Evolutionary conservation across 2,113 vertebrate species (phyloP).

Genomic region (Alligator mississippiensis): DNA sequence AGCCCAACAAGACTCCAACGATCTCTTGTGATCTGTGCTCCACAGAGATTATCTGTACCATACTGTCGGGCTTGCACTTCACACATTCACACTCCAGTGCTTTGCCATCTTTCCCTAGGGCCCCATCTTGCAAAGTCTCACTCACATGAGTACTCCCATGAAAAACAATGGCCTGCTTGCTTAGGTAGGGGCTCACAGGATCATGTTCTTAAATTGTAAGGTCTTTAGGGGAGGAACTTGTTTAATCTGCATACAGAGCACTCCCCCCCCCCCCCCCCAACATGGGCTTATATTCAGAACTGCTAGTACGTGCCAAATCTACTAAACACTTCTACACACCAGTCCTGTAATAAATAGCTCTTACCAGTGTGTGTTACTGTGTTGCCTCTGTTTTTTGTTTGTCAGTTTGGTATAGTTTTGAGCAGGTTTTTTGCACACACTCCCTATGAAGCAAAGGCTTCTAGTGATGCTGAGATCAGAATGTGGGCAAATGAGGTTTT

Average conservation of each 20-base stretch:
- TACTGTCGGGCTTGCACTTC: background rate
- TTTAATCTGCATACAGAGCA: constrained; percentile 23
- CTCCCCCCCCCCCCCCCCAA: background rate
- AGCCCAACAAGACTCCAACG: background rate
- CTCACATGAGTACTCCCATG: constrained; percentile 40
- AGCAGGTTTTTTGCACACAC: background rate
- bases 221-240: constrained; percentile 29
- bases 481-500: background rate
- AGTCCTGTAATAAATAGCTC: constrained; percentile 9
- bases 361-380: background rate
- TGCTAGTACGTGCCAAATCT: constrained; percentile 47
- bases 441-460: background rate
- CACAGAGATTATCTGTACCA: background rate
- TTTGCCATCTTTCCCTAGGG: background rate
- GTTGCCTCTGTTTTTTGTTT: background rate
- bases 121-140: constrained; percentile 21
- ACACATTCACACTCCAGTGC: background rate
- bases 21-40: background rate
- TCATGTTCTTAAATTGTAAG: constrained; percentile 67
- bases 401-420: background rate
- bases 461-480: background rate
- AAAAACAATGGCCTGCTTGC: constrained; percentile 55
- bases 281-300: constrained; percentile 48
- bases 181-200: constrained; percentile 55
- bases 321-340: constrained; percentile 12